Evolutionary conservation across 2,113 vertebrate species (phyloP).

Genomic region (Sander lucioperca): DNA sequence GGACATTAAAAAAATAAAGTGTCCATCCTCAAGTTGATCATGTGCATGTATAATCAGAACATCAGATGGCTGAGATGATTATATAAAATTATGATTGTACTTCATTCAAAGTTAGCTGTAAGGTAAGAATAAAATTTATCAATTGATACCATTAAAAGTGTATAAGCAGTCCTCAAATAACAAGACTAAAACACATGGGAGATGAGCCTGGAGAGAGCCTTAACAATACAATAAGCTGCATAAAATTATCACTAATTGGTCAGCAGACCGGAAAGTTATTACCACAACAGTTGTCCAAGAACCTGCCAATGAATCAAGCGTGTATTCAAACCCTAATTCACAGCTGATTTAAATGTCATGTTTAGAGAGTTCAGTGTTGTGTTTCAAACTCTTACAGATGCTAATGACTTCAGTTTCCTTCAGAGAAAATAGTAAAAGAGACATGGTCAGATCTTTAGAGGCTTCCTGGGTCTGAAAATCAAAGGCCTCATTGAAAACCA

Average conservation of each 20-base stretch:
- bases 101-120: neutral
- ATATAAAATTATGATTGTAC: neutral
- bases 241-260: slow-evolving; percentile 10
- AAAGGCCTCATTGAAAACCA: slow-evolving; percentile 82
- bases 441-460: slow-evolving; percentile 69
- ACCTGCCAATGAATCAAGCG: slow-evolving; percentile 19
- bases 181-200: neutral
- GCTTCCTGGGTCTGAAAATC: slow-evolving; percentile 77
- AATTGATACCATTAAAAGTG: neutral
- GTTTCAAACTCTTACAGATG: slow-evolving; percentile 76
- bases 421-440: slow-evolving; percentile 56
- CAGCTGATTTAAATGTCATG: slow-evolving; percentile 35
- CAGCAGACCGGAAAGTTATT: neutral
- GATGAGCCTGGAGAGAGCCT: neutral
- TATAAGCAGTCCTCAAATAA: neutral
- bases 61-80: neutral
- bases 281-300: neutral
- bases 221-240: neutral
- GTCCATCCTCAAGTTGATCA: neutral
- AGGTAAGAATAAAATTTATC: neutral
- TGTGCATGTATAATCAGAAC: neutral
- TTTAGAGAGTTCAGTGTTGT: slow-evolving; percentile 55
- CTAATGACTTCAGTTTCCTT: slow-evolving; percentile 75
- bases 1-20: neutral
- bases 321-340: slow-evolving; percentile 37